Evolutionary conservation across 2,113 vertebrate genomes (phyloP), one percentile per base, ranked within the genome.

Genomic region (Symphodus melops): DNA sequence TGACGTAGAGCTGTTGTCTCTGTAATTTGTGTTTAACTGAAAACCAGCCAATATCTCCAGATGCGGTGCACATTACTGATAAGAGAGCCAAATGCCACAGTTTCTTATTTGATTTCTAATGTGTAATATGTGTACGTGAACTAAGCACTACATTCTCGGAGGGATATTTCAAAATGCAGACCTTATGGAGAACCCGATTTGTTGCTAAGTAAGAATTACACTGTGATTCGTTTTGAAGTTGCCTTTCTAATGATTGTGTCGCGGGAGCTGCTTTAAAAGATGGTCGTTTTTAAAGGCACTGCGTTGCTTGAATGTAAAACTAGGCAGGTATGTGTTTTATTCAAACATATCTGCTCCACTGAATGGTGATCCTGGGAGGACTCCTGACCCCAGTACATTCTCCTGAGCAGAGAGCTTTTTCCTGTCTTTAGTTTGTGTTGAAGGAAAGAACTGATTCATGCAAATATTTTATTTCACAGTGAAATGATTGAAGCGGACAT

Each of bases 161-260:
- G 52, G 66, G 46, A 48, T 65, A 37, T 59, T 75, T 39, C 8
- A 3, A 72, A 75, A 77, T 8, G 39, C 52, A 77, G 64, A 85
- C 68, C 75, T 68, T 77, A 57, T 61, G 21, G 54, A 48, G 75
- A 61, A 59, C 14, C 36, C 17, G 20, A 78, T 76, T 79, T 63
- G 60, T 82, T 57, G 70, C 61, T 46, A 68, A 78, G 82, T 67
- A 70, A 74, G 49, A 87, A 81, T 80, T 59, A 79, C 91, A 92
- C 91, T 92, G 90, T 93, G 92, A 92, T 74, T 79, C 51, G 55
- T 89, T 72, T 79, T 83, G 75, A 91, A 68, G 79, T 84, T 87
- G 92, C 92, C 91, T 92, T 93, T 88, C 52, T 72, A 59, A 72
- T 68, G 84, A 88, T 82, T 75, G 81, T 68, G 79, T 85, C 33